Evolutionary conservation across 2,113 vertebrate genomes (phyloP).

Genomic region (Alces alces): DNA sequence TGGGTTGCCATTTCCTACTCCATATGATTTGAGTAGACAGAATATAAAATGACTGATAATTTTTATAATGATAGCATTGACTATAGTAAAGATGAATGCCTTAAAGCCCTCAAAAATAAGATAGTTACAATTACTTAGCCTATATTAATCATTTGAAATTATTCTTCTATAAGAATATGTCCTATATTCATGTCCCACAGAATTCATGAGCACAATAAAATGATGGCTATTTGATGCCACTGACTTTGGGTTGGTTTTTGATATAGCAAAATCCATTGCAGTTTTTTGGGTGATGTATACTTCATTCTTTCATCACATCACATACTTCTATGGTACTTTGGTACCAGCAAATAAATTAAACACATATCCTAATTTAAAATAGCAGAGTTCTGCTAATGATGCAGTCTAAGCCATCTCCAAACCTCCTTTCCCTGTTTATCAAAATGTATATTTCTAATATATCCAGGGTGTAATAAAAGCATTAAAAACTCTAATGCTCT

Average conservation of each 20-base stretch:
- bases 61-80: not conserved
- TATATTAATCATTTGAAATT: conserved; percentile 8
- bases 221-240: not conserved
- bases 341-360: not conserved
- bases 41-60: not conserved
- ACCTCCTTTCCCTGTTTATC: not conserved
- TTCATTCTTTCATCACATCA: not conserved
- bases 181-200: not conserved
- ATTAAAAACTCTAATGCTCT: not conserved
- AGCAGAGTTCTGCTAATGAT: not conserved
- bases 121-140: not conserved
- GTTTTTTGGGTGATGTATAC: not conserved
- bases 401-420: not conserved
- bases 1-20: not conserved
- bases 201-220: not conserved
- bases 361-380: not conserved
- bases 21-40: not conserved
- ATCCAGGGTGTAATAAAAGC: not conserved
- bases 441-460: not conserved
- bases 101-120: not conserved
- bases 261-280: not conserved
- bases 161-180: not conserved
- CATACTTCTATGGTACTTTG: not conserved
- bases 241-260: not conserved
- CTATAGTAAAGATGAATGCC: not conserved